Evolutionary conservation across 2,113 vertebrate genomes (phyloP).

Genomic region (Hydrochoerus hydrochaeris): DNA sequence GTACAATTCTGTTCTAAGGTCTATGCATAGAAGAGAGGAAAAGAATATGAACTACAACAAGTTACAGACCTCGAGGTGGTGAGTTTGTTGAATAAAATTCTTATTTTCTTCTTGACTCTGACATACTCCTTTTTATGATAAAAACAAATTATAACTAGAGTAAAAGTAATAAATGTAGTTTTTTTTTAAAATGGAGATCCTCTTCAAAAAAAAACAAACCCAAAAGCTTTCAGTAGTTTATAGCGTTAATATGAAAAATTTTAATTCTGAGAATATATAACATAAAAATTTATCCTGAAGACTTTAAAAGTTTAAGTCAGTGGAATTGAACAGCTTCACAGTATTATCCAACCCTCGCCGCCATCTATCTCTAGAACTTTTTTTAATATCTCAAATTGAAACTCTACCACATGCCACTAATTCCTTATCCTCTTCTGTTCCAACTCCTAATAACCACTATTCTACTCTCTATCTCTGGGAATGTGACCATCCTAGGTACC

Average conservation of each 20-base stretch:
- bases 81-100: background rate
- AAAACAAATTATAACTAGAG: background rate
- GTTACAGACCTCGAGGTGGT: background rate
- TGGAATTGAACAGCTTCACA: background rate
- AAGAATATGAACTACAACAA: background rate
- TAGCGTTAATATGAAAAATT: background rate
- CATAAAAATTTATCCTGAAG: background rate
- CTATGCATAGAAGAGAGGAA: background rate
- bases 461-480: background rate
- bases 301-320: background rate
- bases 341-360: background rate
- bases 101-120: background rate
- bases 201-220: background rate
- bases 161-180: background rate
- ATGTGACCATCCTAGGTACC: background rate
- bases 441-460: background rate
- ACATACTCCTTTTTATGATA: background rate
- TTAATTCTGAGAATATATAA: conserved; percentile 24
- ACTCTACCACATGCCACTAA: background rate
- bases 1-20: background rate
- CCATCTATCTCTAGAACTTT: background rate
- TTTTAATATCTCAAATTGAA: background rate
- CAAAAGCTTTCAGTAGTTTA: background rate
- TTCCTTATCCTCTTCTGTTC: too few relatives aligned
- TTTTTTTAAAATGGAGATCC: background rate